Conservation (phyloP, 2,888 invertebrate genomes). For the Drosophila mayaguana region DNA sequence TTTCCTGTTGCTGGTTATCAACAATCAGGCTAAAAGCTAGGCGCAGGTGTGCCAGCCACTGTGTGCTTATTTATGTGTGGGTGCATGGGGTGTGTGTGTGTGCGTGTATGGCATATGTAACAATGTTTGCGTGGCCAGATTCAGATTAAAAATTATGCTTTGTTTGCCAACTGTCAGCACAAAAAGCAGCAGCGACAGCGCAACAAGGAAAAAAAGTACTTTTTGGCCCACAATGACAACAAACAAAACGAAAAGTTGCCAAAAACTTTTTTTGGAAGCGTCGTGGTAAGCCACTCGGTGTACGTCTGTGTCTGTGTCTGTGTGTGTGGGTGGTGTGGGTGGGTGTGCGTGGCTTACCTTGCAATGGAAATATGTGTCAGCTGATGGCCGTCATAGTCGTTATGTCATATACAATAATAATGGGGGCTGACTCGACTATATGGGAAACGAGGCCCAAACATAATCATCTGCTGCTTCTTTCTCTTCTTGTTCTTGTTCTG, state of each 20-base stretch:
- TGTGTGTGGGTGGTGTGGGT: too few species aligned
- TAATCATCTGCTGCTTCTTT: slow-evolving; percentile 51
- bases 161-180: slow-evolving; percentile 80
- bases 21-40: slow-evolving; percentile 76
- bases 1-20: slow-evolving; percentile 43
- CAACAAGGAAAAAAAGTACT: slow-evolving; percentile 36
- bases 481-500: slow-evolving; percentile 8
- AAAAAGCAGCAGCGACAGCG: slow-evolving; percentile 59
- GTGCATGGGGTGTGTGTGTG: neutral
- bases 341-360: slow-evolving; percentile 61
- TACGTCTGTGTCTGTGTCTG: slow-evolving; percentile 5
- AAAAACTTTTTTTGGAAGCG: slow-evolving; percentile 44
- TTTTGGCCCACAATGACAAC: slow-evolving; percentile 70
- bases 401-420: slow-evolving; percentile 52
- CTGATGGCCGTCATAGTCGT: slow-evolving; percentile 58
- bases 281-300: slow-evolving; percentile 8
- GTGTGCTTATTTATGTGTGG: slow-evolving; percentile 13
- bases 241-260: slow-evolving; percentile 72
- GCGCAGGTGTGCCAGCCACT: slow-evolving; percentile 56
- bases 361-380: slow-evolving; percentile 70
- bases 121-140: slow-evolving; percentile 76
- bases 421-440: slow-evolving; percentile 29
- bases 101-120: slow-evolving; percentile 69
- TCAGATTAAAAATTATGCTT: slow-evolving; percentile 79
- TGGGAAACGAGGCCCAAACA: slow-evolving; percentile 43